phyloP scores from a whole-genome alignment of 2,888 invertebrate genomes.

The Reticulitermes lucifugus region DNA sequence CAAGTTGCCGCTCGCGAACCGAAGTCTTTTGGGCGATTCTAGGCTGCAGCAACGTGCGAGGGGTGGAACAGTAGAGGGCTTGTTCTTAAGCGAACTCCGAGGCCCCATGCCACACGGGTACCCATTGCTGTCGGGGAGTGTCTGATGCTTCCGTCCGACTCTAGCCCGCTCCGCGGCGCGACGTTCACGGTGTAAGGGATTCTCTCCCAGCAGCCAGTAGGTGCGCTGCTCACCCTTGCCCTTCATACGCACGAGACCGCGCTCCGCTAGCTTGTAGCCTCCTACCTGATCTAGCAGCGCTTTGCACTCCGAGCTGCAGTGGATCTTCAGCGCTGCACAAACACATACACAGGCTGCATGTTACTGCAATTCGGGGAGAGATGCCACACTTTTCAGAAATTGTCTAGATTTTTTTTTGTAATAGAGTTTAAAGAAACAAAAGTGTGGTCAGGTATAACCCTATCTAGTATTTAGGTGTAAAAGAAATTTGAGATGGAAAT shows the following conservation, averaged over 20 bases:
- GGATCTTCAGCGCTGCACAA: slow-evolving; percentile 79
- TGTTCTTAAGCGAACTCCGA: slow-evolving; percentile 58
- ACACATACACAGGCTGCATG: not conserved
- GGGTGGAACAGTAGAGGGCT: slow-evolving; percentile 55
- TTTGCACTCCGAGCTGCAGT: slow-evolving; percentile 82
- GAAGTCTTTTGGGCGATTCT: slow-evolving; percentile 85
- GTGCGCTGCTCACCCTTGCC: slow-evolving; percentile 87
- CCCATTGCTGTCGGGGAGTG: slow-evolving; percentile 56
- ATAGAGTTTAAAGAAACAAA: too few species aligned
- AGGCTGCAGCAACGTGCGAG: slow-evolving; percentile 78
- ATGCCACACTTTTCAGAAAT: too few species aligned
- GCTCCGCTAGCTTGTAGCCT: slow-evolving; percentile 80
- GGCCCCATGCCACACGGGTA: slow-evolving; percentile 56
- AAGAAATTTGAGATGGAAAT: too few species aligned
- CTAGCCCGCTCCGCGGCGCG: slow-evolving; percentile 66
- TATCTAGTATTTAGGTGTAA: too few species aligned
- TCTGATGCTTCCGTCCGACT: slow-evolving; percentile 59
- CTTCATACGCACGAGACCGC: slow-evolving; percentile 84
- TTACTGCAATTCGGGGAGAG: too few species aligned
- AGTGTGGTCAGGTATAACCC: too few species aligned
- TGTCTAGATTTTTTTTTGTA: too few species aligned
- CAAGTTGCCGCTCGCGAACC: slow-evolving; percentile 78
- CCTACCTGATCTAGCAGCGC: slow-evolving; percentile 76
- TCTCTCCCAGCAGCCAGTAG: slow-evolving; percentile 86
- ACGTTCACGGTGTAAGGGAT: slow-evolving; percentile 69